A percentile compares a stretch with the other conserved stretches of the same genome.
These are phyloP conservation scores for Cancer borealis DNA, from an alignment of 2,888 invertebrate genomes.

Conservation along the genomic window DNA sequence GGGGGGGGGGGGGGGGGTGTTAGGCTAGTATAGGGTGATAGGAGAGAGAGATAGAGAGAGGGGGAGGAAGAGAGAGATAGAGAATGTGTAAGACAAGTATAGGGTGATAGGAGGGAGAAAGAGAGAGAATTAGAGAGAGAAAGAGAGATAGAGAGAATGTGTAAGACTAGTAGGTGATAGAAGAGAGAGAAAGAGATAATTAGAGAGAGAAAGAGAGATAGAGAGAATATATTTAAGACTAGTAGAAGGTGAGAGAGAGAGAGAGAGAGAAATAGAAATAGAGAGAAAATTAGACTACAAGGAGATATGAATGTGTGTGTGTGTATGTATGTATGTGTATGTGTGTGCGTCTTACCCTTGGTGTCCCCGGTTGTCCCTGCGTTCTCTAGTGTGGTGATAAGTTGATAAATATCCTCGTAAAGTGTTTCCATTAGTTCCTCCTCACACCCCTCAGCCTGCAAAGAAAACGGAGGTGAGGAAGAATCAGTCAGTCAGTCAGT, in stretches of 20 bases:
- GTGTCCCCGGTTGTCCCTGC: slow-evolving; percentile 42
- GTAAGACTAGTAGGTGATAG: neutral
- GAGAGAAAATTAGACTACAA: too few relatives aligned
- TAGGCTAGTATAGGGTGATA: neutral
- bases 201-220: neutral
- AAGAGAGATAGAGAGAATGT: neutral
- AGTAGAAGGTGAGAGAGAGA: too few relatives aligned
- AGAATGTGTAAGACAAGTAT: too few relatives aligned
- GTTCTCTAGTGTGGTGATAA: slow-evolving; percentile 64
- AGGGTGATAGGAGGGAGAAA: neutral
- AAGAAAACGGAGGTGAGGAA: neutral
- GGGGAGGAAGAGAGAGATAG: neutral
- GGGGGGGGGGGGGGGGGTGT: neutral
- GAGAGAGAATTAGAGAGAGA: neutral
- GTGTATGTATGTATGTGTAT: slow-evolving; percentile 6
- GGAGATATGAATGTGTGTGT: neutral
- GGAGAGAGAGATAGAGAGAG: neutral
- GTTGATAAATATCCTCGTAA: slow-evolving; percentile 72
- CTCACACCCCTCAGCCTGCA: slow-evolving; percentile 72
- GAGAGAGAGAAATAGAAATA: too few relatives aligned
- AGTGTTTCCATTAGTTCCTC: slow-evolving; percentile 70
- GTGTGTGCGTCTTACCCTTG: slow-evolving; percentile 54
- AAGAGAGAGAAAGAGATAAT: neutral
- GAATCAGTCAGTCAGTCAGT: too few relatives aligned
- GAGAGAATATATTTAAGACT: too few relatives aligned